phyloP scores from a whole-genome alignment of 2,888 invertebrate genomes.

The Sinodicranocentrus sp. region DNA sequence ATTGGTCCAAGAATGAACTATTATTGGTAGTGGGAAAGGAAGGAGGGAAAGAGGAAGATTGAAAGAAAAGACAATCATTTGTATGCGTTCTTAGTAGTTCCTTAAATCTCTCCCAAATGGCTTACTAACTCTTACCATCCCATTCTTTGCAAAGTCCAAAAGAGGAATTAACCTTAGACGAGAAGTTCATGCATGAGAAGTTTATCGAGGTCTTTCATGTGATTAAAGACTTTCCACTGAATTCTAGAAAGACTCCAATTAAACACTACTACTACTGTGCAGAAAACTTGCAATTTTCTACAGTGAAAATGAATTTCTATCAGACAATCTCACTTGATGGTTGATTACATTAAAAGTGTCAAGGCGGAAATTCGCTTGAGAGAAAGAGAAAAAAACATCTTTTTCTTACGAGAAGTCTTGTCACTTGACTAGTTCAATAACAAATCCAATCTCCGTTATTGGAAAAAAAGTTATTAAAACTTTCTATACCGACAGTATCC shows the following conservation, averaged over 20 bases:
- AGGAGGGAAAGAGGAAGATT: constrained; percentile 52
- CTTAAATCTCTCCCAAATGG: constrained; percentile 19
- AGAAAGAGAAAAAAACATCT: too few relatives aligned
- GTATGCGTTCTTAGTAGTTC: constrained; percentile 66
- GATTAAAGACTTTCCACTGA: not conserved
- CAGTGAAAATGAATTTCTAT: not conserved
- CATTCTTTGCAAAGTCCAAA: too few relatives aligned
- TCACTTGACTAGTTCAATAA: constrained; percentile 3
- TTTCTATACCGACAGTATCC: too few relatives aligned
- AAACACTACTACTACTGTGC: too few relatives aligned
- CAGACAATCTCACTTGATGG: not conserved
- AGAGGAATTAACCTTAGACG: too few relatives aligned
- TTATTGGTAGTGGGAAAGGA: not conserved
- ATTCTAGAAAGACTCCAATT: too few relatives aligned
- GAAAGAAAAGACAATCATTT: constrained; percentile 71
- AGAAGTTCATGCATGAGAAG: too few relatives aligned
- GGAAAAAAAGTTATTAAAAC: constrained; percentile 16
- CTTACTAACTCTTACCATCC: too few relatives aligned
- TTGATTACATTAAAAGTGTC: not conserved
- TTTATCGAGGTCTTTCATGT: too few relatives aligned
- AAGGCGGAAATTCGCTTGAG: not conserved
- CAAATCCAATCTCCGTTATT: constrained; percentile 23
- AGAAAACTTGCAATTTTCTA: constrained; percentile 1
- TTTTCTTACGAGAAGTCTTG: not conserved
- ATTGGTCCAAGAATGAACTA: constrained; percentile 3